Evolutionary conservation across 1,140 invertebrate species (phyloP), one percentile per base, ranked within the genome.

Genomic region (Apis florea): DNA sequence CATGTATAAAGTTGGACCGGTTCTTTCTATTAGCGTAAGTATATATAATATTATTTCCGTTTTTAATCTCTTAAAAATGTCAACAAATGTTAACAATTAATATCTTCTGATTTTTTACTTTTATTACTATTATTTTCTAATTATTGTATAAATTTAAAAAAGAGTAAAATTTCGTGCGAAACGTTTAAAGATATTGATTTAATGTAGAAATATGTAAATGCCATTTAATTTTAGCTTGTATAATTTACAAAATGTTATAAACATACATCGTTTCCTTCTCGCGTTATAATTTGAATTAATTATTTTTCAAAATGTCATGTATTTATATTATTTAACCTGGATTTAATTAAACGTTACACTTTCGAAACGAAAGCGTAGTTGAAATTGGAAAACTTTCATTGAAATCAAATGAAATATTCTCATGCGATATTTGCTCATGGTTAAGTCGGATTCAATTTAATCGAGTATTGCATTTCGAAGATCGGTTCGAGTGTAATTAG

Each of bases 1-100:
- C 26, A 98, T 99, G 97, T 99, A 97, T 93, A 99, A 99, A 96
- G 97, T 99, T 49, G 98, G 98, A n/a, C 97, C 97, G 0, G 97
- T 99, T 47, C 95, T 99, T 1, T 98, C 96, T 84, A 96, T 98
- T 80, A 98, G 97, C 92, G 98, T 98, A 95, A 97, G 97, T 97
- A 90, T 76, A 26, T 53, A 19, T 58, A 9, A 13, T 10, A 26
- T 47, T 15, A 1, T 40, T 40, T 40, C 4, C 4, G 31, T 31
- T 31, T 31, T 40, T 40, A 3, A 40, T 40, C 4, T 40, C 4
- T 40, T 40, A 40, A 40, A 40, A 40, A 40, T 40, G 6, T 40
- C 2, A 31, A 31, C 26, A 31, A 4, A 6, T 40, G 6, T 40
- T 40, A 40, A 40, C 5, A 40, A 40, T 40, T 40, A 40, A 40